Base-by-base conservation (phyloP, 2,113 vertebrate genomes). In the Blennius ocellaris region DNA sequence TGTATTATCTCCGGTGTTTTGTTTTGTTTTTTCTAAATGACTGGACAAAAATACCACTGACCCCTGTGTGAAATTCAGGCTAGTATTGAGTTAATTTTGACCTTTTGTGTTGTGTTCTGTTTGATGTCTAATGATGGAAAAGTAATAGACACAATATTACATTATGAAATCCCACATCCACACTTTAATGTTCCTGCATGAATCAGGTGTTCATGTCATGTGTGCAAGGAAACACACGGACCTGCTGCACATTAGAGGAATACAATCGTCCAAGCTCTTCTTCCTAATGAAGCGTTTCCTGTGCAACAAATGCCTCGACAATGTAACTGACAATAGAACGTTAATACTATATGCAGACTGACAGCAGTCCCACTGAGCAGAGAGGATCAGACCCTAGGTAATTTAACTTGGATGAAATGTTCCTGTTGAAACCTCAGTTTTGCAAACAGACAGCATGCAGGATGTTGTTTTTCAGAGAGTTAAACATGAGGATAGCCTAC, bases 281-380 rank as follows among this genome's bases (percentile, higher is more conserved):
- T 73, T 52, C 11, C 59, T 69, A 59, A 80, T 77, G 59, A 79
- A 75, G 69, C 73, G 52, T 67, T 75, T 66, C 54, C 15, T 48
- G 21, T 48, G n/a, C 2, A 0, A 64, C 43, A 5, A 48, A 11
- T 12, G 49, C 68, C 44, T 48, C 54, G 64, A 39, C 40, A 16
- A 67, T 75, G 36, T 15, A 48, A 30, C 43, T n/a, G 51, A 39
- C 49, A 76, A 59, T 16, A 54, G 16, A 59, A 71, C 45, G 64
- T 65, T 76, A 76, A 17, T 5, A 8, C 69, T 56, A 43, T 39
- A 45, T 50, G 50, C 49, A 77, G 51, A 54, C 63, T 52, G 36
- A 57, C 1, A 7, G 48, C n/a, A 51, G n/a, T 45, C 57, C 53
- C 44, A 11, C 36, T 51, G 47, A 78, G 67, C 68, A 67, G 43